Percentiles rank a stretch among this genome's conserved stretches.
Evolutionary conservation across 2,113 vertebrate species (phyloP).

Genomic region (Petaurus breviceps): DNA sequence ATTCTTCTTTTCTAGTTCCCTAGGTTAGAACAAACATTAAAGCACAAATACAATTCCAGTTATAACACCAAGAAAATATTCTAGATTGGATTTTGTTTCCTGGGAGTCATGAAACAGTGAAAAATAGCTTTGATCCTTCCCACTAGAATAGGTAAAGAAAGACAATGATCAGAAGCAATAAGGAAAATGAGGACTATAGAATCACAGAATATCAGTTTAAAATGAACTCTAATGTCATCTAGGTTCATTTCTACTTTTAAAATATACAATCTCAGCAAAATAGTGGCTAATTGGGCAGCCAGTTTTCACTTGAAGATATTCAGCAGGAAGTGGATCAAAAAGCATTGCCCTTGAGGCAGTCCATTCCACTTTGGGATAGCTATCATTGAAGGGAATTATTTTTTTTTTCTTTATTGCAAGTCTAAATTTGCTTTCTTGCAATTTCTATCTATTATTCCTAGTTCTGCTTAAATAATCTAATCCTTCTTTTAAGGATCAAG

Average conservation of each 20-base stretch:
- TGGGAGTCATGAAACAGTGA: background rate
- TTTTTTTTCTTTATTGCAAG: background rate
- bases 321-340: background rate
- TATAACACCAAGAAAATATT: background rate
- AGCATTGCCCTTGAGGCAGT: background rate
- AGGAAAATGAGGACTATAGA: background rate
- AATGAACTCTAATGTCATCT: background rate
- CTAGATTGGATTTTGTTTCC: background rate
- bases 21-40: background rate
- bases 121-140: background rate
- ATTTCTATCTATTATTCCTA: background rate
- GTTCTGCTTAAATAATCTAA: background rate
- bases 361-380: background rate
- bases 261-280: background rate
- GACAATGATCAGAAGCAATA: background rate
- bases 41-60: background rate
- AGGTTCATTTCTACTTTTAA: background rate
- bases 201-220: background rate
- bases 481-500: background rate
- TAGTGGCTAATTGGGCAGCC: background rate
- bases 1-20: background rate
- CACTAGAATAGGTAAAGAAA: background rate
- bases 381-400: background rate
- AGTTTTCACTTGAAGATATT: background rate
- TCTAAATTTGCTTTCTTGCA: background rate